phyloP scores from a whole-genome alignment of 1,140 invertebrate species.

The Mercenaria mercenaria region DNA sequence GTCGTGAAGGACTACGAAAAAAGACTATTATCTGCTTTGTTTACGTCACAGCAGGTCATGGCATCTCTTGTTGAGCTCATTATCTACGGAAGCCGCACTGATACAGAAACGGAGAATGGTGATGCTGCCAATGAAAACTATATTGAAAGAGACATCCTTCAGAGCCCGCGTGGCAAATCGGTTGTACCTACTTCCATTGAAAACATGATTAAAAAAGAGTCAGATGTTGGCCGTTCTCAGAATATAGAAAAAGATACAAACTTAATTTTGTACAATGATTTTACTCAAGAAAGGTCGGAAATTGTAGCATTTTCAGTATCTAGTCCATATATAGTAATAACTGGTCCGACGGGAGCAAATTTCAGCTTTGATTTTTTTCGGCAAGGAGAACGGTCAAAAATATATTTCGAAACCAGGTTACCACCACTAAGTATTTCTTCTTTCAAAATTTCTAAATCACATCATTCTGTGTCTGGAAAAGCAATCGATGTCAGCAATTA shows the following conservation, averaged over 20 bases:
- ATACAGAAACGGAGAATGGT: too few relatives aligned
- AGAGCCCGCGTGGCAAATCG: too few relatives aligned
- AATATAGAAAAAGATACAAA: too few relatives aligned
- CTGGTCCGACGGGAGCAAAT: background rate
- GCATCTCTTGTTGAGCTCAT: background rate
- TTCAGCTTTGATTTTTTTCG: background rate
- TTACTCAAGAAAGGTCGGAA: background rate
- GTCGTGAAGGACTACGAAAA: constrained; percentile 97
- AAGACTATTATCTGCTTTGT: constrained; percentile 85
- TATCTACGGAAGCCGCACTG: background rate
- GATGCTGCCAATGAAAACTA: too few relatives aligned
- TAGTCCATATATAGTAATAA: background rate
- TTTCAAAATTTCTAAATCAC: background rate
- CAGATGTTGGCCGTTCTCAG: too few relatives aligned
- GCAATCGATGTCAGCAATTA: background rate
- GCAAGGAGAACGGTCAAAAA: background rate
- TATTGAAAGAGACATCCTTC: too few relatives aligned
- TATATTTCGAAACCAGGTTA: background rate
- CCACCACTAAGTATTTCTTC: background rate
- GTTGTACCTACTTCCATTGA: too few relatives aligned
- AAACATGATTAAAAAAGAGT: too few relatives aligned
- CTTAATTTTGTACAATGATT: background rate
- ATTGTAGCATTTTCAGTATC: background rate
- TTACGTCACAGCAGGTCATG: background rate
- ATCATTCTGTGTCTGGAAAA: background rate